phyloP scores from a whole-genome alignment of 1,140 invertebrate genomes.

The Dermatophagoides farinae region DNA sequence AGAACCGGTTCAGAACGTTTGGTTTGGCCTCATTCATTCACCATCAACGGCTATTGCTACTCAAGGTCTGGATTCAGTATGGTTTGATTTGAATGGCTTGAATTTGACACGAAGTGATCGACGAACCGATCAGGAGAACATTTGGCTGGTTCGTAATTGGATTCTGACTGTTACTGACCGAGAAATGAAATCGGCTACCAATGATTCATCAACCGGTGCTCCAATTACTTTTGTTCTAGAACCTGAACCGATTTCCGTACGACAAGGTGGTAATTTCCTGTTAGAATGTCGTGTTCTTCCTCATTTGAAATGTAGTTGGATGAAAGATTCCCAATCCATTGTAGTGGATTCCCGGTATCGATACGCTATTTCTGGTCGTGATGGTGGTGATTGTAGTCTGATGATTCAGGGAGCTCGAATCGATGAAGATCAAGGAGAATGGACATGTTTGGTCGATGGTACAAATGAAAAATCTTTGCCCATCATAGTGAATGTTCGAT shows the following conservation, averaged over 20 bases:
- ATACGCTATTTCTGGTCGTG: neutral
- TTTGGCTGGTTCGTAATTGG: conserved; percentile 15
- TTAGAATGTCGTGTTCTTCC: conserved; percentile 16
- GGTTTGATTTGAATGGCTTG: conserved; percentile 14
- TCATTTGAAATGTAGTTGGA: conserved; percentile 16
- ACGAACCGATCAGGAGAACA: conserved; percentile 11
- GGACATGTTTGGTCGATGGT: conserved; percentile 15
- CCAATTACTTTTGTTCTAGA: conserved; percentile 7
- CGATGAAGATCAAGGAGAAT: conserved; percentile 16
- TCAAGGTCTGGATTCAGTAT: neutral
- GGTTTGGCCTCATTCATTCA: neutral
- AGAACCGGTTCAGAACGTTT: neutral
- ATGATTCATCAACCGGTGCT: neutral
- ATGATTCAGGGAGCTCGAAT: neutral
- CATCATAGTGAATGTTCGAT: no score
- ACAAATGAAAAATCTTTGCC: conserved; percentile 11
- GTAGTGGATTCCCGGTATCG: conserved; percentile 14
- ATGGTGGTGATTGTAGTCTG: conserved; percentile 17
- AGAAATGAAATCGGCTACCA: neutral
- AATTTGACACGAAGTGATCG: no score
- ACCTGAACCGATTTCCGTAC: conserved; percentile 10
- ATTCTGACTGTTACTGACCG: conserved; percentile 1
- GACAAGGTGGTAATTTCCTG: conserved; percentile 8
- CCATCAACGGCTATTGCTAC: neutral
- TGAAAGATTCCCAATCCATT: conserved; percentile 16